phyloP scores from a whole-genome alignment of 1,140 invertebrate genomes.

The Ganaspis sp. region DNA sequence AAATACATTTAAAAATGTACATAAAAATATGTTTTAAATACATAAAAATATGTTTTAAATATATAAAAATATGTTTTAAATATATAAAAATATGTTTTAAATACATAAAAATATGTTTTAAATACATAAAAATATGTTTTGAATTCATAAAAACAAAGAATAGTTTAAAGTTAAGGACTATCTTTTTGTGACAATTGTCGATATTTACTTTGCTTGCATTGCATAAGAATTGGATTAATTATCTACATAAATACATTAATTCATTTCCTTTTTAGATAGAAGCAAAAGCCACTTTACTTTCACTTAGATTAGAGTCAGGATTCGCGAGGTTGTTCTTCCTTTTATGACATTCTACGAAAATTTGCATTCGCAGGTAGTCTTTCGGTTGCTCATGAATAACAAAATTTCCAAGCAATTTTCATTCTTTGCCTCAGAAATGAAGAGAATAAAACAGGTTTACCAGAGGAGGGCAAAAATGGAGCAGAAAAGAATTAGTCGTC shows the following conservation, averaged over 20 bases:
- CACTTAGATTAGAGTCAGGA: not conserved
- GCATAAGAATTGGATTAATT: not conserved
- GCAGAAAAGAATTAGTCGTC: not conserved
- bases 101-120: too few species aligned
- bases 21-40: too few species aligned
- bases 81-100: too few species aligned
- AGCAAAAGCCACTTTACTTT: not conserved
- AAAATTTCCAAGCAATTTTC: not conserved
- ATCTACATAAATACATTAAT: not conserved
- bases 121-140: too few species aligned
- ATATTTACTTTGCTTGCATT: not conserved
- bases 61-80: too few species aligned
- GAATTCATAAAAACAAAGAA: too few species aligned
- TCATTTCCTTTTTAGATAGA: not conserved
- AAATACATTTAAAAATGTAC: too few species aligned
- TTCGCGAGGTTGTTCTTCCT: not conserved
- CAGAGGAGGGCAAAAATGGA: not conserved
- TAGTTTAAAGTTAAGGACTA: too few species aligned
- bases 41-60: too few species aligned
- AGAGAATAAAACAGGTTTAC: not conserved
- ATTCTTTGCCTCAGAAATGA: not conserved
- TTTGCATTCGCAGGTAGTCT: constrained; percentile 4
- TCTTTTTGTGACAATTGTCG: too few species aligned
- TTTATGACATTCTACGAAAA: not conserved
- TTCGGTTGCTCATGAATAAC: not conserved